Conservation (phyloP, 2,113 vertebrate genomes). For the Himantopus leucocephalus region DNA sequence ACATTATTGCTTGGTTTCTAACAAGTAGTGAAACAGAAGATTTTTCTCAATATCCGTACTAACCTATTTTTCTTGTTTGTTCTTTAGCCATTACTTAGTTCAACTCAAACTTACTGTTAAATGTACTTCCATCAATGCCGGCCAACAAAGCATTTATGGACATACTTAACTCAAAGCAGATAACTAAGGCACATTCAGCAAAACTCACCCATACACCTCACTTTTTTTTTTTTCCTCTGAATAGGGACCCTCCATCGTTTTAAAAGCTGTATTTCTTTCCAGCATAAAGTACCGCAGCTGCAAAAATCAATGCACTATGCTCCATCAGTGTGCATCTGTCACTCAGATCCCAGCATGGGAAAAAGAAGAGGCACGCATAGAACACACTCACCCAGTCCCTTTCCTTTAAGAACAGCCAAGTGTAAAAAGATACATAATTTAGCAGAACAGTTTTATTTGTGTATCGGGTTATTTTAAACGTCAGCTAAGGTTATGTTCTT, state of each 20-base stretch:
- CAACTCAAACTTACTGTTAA: neutral
- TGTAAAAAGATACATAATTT: conserved; percentile 38
- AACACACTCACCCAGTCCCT: neutral
- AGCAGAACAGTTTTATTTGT: conserved; percentile 27
- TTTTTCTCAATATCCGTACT: neutral
- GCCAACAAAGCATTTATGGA: conserved; percentile 19
- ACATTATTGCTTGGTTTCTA: neutral
- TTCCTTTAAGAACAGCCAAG: conserved; percentile 6
- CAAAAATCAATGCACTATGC: conserved; percentile 44
- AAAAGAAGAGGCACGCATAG: neutral
- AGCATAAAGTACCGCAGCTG: neutral
- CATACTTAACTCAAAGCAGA: neutral
- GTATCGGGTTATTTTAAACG: neutral
- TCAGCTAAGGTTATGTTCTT: conserved; percentile 43
- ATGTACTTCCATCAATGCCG: neutral
- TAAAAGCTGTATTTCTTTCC: conserved; percentile 46
- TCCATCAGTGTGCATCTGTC: conserved; percentile 41
- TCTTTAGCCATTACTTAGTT: neutral
- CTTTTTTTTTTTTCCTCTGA: neutral
- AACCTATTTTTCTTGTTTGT: neutral
- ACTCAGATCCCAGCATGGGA: neutral
- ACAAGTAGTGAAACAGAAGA: neutral
- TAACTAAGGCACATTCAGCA: neutral
- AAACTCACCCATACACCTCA: neutral
- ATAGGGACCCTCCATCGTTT: neutral